Evolutionary conservation across 2,888 invertebrate species (phyloP).

Genomic region (Lumbricus terrestris): DNA sequence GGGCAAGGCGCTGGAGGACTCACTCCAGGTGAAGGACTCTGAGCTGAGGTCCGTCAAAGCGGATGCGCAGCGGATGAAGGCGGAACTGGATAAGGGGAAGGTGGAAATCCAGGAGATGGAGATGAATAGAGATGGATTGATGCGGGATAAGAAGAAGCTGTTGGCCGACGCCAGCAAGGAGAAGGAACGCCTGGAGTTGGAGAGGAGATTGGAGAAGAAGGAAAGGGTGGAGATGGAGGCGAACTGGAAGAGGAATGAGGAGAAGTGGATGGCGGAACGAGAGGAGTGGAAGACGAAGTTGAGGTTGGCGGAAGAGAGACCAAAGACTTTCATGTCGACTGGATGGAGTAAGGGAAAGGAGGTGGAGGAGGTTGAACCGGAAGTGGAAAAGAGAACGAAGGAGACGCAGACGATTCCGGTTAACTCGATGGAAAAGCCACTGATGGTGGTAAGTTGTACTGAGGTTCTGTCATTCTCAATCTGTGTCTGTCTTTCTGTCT

Average conservation of each 20-base stretch:
- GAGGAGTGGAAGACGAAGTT: neutral
- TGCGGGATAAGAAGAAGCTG: conserved; percentile 18
- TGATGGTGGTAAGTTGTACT: neutral
- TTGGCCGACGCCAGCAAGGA: conserved; percentile 13
- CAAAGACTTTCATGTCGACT: neutral
- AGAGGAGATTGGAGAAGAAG: conserved; percentile 9
- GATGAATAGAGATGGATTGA: neutral
- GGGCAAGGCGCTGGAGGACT: neutral
- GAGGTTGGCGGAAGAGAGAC: neutral
- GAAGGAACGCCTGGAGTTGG: conserved; percentile 10
- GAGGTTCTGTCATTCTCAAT: neutral
- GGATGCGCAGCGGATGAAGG: neutral
- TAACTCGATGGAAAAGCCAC: neutral
- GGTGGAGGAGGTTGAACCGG: neutral
- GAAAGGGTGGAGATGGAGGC: neutral
- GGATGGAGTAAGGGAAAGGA: neutral
- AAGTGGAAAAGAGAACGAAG: neutral
- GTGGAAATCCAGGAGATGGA: conserved; percentile 22
- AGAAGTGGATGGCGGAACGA: neutral
- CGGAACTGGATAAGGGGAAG: neutral
- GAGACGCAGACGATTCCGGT: neutral
- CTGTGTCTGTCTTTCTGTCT: neutral
- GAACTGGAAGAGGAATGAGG: neutral
- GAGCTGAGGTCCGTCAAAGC: neutral
- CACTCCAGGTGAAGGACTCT: neutral